A percentile compares a stretch with the other conserved stretches of the same genome.
Conservation (phyloP, 2,797 vertebrate genomes). For the Galago senegalensis region DNA sequence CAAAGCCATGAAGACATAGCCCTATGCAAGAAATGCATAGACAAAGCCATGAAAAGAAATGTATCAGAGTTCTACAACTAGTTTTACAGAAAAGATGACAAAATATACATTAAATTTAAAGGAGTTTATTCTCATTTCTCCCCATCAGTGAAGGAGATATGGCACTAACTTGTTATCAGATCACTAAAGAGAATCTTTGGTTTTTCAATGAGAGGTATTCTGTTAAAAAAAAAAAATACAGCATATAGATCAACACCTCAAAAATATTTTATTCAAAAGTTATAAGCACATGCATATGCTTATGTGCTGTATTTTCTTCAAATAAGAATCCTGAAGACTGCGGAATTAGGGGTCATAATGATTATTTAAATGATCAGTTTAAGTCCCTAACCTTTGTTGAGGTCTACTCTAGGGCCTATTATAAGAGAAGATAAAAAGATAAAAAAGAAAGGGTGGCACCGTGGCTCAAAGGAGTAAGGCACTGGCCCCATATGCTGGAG, state of each 20-base stretch:
- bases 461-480: too few relatives aligned
- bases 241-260: background rate
- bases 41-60: background rate
- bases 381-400: background rate
- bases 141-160: background rate
- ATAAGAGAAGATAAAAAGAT: background rate
- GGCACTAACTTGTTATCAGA: slow-evolving; percentile 20
- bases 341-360: background rate
- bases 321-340: slow-evolving; percentile 9
- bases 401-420: background rate
- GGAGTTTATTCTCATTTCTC: background rate
- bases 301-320: background rate
- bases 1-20: background rate
- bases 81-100: slow-evolving; percentile 33
- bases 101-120: background rate
- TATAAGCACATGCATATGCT: slow-evolving; percentile 5
- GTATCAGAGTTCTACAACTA: background rate
- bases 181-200: slow-evolving; percentile 1
- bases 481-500: too few relatives aligned
- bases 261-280: slow-evolving; percentile 49
- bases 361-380: background rate
- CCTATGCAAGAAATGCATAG: background rate
- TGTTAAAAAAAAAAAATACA: background rate
- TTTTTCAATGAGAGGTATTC: background rate
- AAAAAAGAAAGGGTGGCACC: background rate